These are phyloP conservation scores for Heliconius hewitsoni DNA, from an alignment of 1,140 invertebrate genomes.

Conservation along the genomic window DNA sequence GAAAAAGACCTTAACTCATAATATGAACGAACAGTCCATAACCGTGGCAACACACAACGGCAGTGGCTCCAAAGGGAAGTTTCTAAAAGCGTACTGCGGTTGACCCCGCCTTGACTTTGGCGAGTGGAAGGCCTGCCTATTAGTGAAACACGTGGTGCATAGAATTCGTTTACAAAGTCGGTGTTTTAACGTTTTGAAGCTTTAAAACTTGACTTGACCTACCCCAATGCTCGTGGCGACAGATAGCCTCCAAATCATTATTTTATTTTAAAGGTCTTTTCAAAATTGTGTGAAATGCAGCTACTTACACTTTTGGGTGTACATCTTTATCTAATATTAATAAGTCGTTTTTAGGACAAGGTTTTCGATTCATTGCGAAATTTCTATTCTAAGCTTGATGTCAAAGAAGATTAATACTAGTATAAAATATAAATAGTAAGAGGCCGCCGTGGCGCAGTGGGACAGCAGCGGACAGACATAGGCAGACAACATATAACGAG, in stretches of 20 bases:
- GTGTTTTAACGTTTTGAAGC: conserved; percentile 17
- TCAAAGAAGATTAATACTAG: not conserved
- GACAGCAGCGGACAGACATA: no score
- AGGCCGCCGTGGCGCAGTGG: no score
- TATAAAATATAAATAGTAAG: not conserved
- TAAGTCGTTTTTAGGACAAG: not conserved
- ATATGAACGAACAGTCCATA: conserved; percentile 5
- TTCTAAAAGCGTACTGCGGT: conserved; percentile 42
- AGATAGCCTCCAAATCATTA: conserved; percentile 18
- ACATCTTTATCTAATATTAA: not conserved
- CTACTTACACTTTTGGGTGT: not conserved
- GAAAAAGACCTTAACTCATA: not conserved
- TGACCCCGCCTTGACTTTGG: conserved; percentile 41
- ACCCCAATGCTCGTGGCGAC: conserved; percentile 9
- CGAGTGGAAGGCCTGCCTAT: conserved; percentile 28
- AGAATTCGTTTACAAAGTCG: conserved; percentile 30
- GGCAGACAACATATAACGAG: no score
- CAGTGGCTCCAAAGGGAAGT: conserved; percentile 23
- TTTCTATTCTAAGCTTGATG: not conserved
- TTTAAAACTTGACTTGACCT: conserved; percentile 21
- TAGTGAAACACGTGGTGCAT: conserved; percentile 29
- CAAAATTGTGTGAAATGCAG: not conserved
- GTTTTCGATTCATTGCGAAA: not conserved
- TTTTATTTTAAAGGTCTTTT: not conserved
- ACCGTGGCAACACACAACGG: conserved; percentile 15